These are phyloP conservation scores for Coregonus clupeaformis DNA, from an alignment of 2,113 vertebrate genomes.

Conservation along the genomic window DNA sequence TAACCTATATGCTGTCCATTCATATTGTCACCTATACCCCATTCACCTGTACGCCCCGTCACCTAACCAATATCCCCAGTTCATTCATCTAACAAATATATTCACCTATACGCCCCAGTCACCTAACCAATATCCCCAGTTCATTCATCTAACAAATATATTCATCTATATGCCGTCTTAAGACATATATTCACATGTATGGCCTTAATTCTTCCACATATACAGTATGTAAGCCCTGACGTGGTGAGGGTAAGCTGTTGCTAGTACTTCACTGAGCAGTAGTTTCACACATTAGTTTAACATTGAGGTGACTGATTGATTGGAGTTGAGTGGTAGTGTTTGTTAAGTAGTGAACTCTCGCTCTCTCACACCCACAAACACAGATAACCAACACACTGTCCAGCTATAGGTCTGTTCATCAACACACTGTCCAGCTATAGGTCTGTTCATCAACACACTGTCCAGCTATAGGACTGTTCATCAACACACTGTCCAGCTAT, in stretches of 20 bases:
- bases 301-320: too few relatives aligned
- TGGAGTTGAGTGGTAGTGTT: too few relatives aligned
- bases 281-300: background rate
- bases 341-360: too few relatives aligned
- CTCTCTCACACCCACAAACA: too few relatives aligned
- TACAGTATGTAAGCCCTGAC: background rate
- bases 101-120: background rate
- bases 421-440: background rate
- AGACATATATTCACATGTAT: background rate
- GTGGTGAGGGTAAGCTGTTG: background rate
- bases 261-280: background rate
- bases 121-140: background rate
- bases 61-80: background rate
- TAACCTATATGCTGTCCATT: background rate
- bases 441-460: too few relatives aligned
- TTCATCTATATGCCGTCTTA: background rate
- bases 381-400: too few relatives aligned
- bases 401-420: too few relatives aligned
- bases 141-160: conserved; percentile 36
- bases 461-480: too few relatives aligned
- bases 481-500: too few relatives aligned
- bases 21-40: background rate
- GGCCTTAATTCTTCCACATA: background rate
- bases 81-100: conserved; percentile 38
- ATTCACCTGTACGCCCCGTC: background rate